Base-by-base conservation (phyloP, 2,888 invertebrate genomes). In the Himalopsyche japonica region DNA sequence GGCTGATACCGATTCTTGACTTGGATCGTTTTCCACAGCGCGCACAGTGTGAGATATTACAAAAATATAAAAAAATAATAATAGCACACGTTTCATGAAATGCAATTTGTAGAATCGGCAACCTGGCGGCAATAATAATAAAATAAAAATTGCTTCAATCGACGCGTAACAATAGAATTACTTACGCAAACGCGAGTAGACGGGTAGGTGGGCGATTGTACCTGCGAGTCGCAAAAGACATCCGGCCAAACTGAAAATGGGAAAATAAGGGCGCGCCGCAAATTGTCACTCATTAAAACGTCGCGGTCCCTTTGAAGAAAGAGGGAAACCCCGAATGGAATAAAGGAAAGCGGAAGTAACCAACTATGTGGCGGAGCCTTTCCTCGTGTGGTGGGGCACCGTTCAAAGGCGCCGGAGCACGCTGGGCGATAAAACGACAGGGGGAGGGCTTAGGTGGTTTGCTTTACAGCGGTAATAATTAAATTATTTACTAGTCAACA, bases 221-320 rank as follows among this genome's bases (percentile, higher is more conserved):
- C 77, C 47, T 37, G 57, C 43, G 49, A 76, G 43, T 76, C 49
- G 76, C 30, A 37, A 49, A 79, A 57, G 79, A 79, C 79, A 70
- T 43, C 47, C 43, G 15, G 30, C 70, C 70, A 70, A 70, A 70
- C 70, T 70, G 70, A 70, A 70, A 70, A 70, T 70, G 79, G 32
- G 57, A 47, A 32, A 70, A 82, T 82, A 79, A 82, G 79, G 79
- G 64, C 78, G 47, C 37, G 24, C 82, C 81, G 76, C 84, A 86
- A 86, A 86, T 86, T 86, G 86, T 79, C 82, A 84, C 84, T 86
- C 86, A 86, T 86, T 84, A 86, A 86, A 86, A 86, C 79, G 84
- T 84, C 78, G 80, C 86, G 79, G 34, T 64, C 79, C 82, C 84
- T 86, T 86, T 84, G 86, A 84, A 81, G 84, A 82, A 70, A 81